A percentile compares a stretch with the other conserved stretches of the same genome.
These are phyloP conservation scores for Hedychridium roseum DNA, from an alignment of 2,888 invertebrate genomes.

Conservation along the genomic window DNA sequence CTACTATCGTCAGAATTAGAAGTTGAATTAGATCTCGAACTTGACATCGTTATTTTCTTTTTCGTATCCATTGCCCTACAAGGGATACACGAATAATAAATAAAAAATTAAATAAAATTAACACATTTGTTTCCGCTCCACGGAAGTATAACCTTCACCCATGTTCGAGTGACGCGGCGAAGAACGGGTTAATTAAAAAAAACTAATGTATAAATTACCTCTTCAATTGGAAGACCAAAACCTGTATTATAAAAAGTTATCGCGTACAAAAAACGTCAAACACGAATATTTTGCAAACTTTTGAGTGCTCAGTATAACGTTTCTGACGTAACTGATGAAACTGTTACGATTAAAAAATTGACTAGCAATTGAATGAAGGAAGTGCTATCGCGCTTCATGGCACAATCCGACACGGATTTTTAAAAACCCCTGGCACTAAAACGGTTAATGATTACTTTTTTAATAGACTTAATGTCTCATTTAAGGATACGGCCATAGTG, in stretches of 20 bases:
- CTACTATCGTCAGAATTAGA: slow-evolving; percentile 1
- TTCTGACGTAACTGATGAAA: not conserved
- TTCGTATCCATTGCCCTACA: slow-evolving; percentile 8
- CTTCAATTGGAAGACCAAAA: slow-evolving; percentile 7
- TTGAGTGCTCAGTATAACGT: slow-evolving; percentile 4
- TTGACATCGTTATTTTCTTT: slow-evolving; percentile 7
- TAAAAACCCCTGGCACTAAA: no score
- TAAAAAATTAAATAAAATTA: slow-evolving; percentile 3
- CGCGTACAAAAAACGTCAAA: slow-evolving; percentile 6
- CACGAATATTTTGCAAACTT: slow-evolving; percentile 6
- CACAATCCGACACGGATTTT: not conserved
- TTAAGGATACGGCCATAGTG: no score
- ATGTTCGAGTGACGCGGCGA: not conserved
- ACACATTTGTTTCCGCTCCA: slow-evolving; percentile 4
- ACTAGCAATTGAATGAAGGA: slow-evolving; percentile 1
- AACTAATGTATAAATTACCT: slow-evolving; percentile 7
- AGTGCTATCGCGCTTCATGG: not conserved
- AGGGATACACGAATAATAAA: slow-evolving; percentile 7
- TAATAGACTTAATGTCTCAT: no score
- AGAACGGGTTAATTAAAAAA: slow-evolving; percentile 7
- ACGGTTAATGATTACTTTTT: no score
- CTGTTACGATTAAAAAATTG: not conserved
- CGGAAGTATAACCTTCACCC: no score
- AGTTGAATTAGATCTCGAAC: slow-evolving; percentile 10
- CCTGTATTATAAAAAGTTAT: slow-evolving; percentile 4